phyloP scores from a whole-genome alignment of 2,797 vertebrate genomes.

The Ctenopoma multispine region DNA sequence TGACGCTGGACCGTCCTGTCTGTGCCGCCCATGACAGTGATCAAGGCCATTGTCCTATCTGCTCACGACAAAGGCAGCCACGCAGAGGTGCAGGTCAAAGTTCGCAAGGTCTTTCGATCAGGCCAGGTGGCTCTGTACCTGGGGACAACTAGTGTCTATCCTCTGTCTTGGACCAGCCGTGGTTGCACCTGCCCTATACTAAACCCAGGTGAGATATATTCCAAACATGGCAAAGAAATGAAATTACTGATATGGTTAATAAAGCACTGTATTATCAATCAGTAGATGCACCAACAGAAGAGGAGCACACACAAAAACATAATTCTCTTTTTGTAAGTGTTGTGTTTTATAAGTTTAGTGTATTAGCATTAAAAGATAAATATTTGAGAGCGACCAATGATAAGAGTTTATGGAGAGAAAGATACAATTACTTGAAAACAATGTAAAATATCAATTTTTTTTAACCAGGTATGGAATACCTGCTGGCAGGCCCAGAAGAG shows the following conservation, averaged over 20 bases:
- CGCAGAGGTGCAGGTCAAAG: constrained; percentile 90
- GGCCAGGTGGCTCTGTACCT: constrained; percentile 80
- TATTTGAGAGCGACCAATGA: neutral
- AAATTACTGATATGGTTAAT: neutral
- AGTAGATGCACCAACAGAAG: too few species aligned
- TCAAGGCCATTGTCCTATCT: constrained; percentile 90
- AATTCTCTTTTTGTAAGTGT: neutral
- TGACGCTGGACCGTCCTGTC: neutral
- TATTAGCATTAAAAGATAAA: too few species aligned
- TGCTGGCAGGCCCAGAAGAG: constrained; percentile 91
- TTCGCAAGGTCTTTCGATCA: constrained; percentile 88
- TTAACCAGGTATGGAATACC: constrained; percentile 87
- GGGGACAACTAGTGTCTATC: constrained; percentile 88
- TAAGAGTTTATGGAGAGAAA: neutral
- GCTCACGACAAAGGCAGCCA: constrained; percentile 94
- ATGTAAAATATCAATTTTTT: neutral
- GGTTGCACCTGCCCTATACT: constrained; percentile 93
- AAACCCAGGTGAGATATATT: constrained; percentile 86
- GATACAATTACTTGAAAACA: neutral
- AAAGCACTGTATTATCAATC: neutral
- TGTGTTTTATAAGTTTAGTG: neutral
- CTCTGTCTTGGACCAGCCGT: constrained; percentile 91
- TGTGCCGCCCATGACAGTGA: constrained; percentile 77
- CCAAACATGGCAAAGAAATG: neutral
- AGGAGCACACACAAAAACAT: neutral